Conservation (phyloP, 1,140 invertebrate genomes). For the Dermatophagoides farinae region DNA sequence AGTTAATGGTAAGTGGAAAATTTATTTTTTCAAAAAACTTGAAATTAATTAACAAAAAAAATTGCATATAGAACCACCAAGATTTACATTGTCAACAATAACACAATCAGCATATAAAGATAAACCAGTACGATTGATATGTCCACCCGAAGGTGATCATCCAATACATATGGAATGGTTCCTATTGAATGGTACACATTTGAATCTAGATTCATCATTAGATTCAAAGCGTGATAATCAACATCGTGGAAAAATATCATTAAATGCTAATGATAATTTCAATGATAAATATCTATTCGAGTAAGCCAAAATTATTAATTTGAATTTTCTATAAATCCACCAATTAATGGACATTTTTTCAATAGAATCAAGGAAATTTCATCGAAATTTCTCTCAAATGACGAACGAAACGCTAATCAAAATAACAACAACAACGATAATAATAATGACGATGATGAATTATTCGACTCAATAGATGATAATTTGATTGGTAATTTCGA, state of each 20-base stretch:
- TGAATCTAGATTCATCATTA: neutral
- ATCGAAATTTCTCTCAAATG: too few species aligned
- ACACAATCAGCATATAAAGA: neutral
- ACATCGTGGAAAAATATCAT: neutral
- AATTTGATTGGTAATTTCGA: neutral
- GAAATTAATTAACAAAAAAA: neutral
- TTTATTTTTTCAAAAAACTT: neutral
- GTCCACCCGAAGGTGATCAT: neutral
- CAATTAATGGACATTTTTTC: too few species aligned
- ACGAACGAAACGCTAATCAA: too few species aligned
- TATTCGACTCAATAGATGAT: neutral
- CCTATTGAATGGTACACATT: neutral
- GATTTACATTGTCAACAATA: neutral
- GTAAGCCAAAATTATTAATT: neutral
- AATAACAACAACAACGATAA: neutral
- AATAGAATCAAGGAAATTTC: too few species aligned
- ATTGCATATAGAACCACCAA: constrained; percentile 1
- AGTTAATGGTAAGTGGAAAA: constrained; percentile 3
- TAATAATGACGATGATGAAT: neutral
- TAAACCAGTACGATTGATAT: neutral
- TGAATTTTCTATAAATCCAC: too few species aligned
- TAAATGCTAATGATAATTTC: neutral
- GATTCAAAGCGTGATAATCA: neutral
- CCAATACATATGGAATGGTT: constrained; percentile 8
- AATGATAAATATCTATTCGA: constrained; percentile 1